Percentiles rank a stretch among this genome's conserved stretches.
These are phyloP conservation scores for Carpatolechia fugitivella DNA, from an alignment of 2,888 invertebrate genomes.

Conservation along the genomic window DNA sequence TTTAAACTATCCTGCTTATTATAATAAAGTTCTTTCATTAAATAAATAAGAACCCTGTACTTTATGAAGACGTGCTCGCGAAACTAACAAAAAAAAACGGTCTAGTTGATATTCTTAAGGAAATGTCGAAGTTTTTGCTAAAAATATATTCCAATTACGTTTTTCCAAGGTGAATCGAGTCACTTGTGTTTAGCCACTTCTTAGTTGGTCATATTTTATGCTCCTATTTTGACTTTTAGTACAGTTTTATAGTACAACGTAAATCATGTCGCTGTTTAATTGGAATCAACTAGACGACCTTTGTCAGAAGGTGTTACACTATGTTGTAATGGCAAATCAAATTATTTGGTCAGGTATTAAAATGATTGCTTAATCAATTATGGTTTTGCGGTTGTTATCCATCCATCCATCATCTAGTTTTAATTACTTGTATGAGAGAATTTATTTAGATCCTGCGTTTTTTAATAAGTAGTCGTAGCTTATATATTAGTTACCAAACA, in stretches of 20 bases:
- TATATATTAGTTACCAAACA: too few relatives aligned
- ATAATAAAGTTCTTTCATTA: too few relatives aligned
- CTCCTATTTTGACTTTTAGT: neutral
- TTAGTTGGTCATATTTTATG: neutral
- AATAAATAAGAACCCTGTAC: too few relatives aligned
- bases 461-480: too few relatives aligned
- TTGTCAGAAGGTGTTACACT: neutral
- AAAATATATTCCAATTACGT: constrained; percentile 6
- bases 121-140: constrained; percentile 3
- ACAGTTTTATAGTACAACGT: neutral
- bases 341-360: too few relatives aligned
- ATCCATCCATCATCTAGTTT: too few relatives aligned
- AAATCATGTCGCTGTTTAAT: constrained; percentile 2
- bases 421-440: too few relatives aligned
- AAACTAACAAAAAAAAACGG: neutral
- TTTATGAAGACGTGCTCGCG: neutral
- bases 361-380: too few relatives aligned
- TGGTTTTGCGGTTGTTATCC: too few relatives aligned
- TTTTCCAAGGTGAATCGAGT: constrained; percentile 6
- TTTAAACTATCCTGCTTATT: neutral
- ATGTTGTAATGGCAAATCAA: too few relatives aligned
- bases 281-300: constrained; percentile 4
- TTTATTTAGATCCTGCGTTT: too few relatives aligned
- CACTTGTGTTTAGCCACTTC: neutral
- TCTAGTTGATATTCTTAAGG: neutral